A percentile compares a stretch with the other conserved stretches of the same genome.
Evolutionary conservation across 2,888 invertebrate genomes (phyloP).

Genomic region (Calephelis perditalis): DNA sequence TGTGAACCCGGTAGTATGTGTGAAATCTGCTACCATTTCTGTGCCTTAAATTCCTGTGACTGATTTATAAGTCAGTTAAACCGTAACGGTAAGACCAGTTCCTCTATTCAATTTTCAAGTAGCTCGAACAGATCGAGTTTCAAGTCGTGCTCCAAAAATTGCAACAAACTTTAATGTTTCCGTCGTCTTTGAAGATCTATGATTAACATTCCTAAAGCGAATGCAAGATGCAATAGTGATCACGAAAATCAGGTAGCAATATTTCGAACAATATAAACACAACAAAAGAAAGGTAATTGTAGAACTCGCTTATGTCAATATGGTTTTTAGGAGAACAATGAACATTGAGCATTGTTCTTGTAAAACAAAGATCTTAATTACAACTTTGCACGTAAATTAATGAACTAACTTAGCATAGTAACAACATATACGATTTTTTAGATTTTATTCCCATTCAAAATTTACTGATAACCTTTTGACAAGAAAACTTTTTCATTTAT

Average conservation of each 20-base stretch:
- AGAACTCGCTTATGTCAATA: no score
- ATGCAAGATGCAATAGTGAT: no score
- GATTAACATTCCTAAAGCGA: background rate
- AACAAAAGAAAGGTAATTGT: background rate
- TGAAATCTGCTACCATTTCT: conserved; percentile 63
- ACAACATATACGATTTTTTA: no score
- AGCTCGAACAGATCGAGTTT: conserved; percentile 4
- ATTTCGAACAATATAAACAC: background rate
- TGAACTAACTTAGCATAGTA: no score
- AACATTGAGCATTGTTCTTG: no score
- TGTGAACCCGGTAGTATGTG: conserved; percentile 58
- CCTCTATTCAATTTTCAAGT: conserved; percentile 4
- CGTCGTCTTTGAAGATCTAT: conserved; percentile 1
- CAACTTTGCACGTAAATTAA: no score
- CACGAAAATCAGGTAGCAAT: no score
- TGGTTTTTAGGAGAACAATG: no score
- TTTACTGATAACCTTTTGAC: no score
- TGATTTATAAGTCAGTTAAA: conserved; percentile 10
- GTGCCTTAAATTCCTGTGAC: conserved; percentile 12
- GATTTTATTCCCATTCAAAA: no score
- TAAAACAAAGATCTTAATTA: no score
- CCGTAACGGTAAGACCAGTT: conserved; percentile 8
- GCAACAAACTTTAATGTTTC: conserved; percentile 6
- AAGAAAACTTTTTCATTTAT: no score
- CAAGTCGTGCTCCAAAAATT: conserved; percentile 8